Conservation (phyloP, 2,113 vertebrate species). For the Bubo blakistoni region DNA sequence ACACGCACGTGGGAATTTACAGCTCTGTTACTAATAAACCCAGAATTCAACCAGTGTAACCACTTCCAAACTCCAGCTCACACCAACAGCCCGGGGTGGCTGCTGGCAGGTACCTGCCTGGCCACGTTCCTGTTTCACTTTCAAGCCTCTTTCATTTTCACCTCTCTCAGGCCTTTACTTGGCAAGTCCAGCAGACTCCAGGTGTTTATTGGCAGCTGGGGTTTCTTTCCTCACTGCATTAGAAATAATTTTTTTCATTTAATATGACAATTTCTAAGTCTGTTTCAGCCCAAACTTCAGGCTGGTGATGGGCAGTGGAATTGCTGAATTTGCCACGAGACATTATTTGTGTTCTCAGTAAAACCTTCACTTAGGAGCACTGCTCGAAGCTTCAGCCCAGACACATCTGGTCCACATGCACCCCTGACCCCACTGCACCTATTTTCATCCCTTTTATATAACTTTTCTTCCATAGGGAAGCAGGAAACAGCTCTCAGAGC, state of each 20-base stretch:
- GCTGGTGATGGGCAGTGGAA: background rate
- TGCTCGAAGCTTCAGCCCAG: background rate
- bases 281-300: background rate
- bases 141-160: background rate
- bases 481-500: background rate
- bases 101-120: background rate
- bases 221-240: background rate
- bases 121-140: background rate
- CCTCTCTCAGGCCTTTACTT: fast-evolving
- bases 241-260: background rate
- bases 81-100: fast-evolving
- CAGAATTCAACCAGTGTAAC: background rate
- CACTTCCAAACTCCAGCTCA: background rate
- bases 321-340: background rate
- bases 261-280: background rate
- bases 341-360: background rate
- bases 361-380: background rate
- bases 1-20: fast-evolving
- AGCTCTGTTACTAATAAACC: background rate
- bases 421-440: background rate
- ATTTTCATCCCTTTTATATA: background rate
- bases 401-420: fast-evolving
- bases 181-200: background rate
- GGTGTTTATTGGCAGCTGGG: background rate
- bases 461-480: background rate